Evolutionary conservation across 2,113 vertebrate genomes (phyloP).

Genomic region (Synodontis membranacea): DNA sequence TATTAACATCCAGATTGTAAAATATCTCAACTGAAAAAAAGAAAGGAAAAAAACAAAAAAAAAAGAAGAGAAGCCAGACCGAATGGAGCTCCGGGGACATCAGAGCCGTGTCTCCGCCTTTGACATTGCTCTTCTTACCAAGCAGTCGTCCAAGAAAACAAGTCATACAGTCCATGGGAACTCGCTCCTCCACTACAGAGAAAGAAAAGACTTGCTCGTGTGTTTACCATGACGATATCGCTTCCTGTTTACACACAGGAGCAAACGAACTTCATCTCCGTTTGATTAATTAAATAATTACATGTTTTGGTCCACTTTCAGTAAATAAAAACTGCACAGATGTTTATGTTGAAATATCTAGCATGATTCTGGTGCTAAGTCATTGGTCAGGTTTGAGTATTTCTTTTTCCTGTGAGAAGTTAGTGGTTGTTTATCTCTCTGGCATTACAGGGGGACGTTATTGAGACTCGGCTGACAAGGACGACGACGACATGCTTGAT

Average conservation of each 20-base stretch:
- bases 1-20: neutral
- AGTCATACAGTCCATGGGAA: conserved; percentile 30
- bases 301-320: neutral
- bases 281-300: neutral
- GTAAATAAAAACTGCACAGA: neutral
- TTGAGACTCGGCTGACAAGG: no score
- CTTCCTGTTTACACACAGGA: neutral
- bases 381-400: neutral
- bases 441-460: no score
- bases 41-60: neutral
- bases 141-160: conserved; percentile 13
- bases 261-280: neutral
- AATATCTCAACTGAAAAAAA: neutral
- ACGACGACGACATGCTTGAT: no score
- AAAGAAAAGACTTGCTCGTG: neutral
- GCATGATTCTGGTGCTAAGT: neutral
- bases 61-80: neutral
- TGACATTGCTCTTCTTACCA: neutral
- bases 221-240: neutral
- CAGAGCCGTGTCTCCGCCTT: neutral
- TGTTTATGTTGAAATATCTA: neutral
- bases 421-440: neutral
- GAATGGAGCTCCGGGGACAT: neutral
- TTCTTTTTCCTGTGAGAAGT: neutral
- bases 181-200: neutral